These are phyloP conservation scores for Myotis davidii DNA, from an alignment of 2,113 vertebrate genomes.

Conservation along the genomic window DNA sequence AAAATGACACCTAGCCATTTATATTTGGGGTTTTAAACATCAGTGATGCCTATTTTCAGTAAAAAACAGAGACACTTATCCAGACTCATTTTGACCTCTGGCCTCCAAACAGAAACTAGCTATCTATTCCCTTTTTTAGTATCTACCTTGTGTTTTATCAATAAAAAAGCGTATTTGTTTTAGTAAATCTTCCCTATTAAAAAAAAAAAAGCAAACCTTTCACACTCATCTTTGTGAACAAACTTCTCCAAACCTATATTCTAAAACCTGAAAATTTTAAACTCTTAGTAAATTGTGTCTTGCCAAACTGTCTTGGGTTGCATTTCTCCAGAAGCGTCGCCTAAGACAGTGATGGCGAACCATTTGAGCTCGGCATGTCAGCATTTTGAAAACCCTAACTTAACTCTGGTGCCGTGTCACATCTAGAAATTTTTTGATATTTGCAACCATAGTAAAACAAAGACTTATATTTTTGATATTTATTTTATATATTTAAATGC, in stretches of 20 bases:
- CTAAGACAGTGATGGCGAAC: neutral
- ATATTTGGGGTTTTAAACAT: neutral
- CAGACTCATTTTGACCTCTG: neutral
- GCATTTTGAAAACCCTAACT: no score
- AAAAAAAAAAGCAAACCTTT: neutral
- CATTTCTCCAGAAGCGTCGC: constrained; percentile 26
- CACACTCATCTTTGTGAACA: neutral
- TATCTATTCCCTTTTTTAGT: neutral
- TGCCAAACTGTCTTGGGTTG: neutral
- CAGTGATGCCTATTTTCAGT: neutral
- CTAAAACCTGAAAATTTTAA: constrained; percentile 20
- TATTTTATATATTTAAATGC: no score
- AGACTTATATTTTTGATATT: no score
- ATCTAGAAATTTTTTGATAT: no score
- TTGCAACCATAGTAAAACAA: no score
- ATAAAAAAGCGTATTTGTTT: neutral
- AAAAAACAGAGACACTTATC: neutral
- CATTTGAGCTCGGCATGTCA: no score
- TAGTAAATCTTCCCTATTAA: neutral
- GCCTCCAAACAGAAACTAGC: neutral
- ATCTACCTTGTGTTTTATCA: neutral
- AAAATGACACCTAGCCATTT: neutral
- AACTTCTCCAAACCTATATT: constrained; percentile 15
- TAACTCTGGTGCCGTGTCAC: no score
- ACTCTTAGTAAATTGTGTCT: constrained; percentile 5